Base-by-base conservation (phyloP, 2,113 vertebrate genomes). In the Barnardius zonarius region DNA sequence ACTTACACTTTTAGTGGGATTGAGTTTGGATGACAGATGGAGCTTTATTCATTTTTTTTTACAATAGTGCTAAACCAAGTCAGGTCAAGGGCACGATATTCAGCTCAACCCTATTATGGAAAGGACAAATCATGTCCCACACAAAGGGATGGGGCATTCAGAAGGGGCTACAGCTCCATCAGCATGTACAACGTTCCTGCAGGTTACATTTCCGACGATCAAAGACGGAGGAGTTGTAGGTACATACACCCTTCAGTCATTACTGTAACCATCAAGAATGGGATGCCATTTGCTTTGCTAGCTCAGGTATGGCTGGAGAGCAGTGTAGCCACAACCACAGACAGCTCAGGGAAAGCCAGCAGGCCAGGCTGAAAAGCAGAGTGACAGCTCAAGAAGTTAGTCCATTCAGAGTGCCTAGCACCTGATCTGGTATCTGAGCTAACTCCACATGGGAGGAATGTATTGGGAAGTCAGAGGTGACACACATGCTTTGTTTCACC, bases 141-240 rank as follows among this genome's bases (percentile, higher is more conserved):
- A 46, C 35, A 78, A 70, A 84, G 13, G 24, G 33, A 62, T 0
- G 48, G 41, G 30, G 9, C 59, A 33, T 48, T 79, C 83, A 67
- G 75, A 30, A 74, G 18, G 8, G 31, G 23, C 35, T 57, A 48
- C 31, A 76, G 39, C 13, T 86, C 67, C 23, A 19, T 35, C 31
- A 27, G 33, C 30, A 61, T 1, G 41, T 46, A 70, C 35, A 46
- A 57, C 0, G 0, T 33, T 57, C 51, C 61, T 63, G 63, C 33
- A 83, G 9, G 61, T 35, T 10, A 28, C 9, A 62, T n/a, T 70
- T 84, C 57, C 61, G 39, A 88, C 43, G 28, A 46, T 30, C 30
- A 66, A 67, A 88, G 48, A 83, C 69, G 43, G 75, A 37, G 11
- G 31, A 76, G 31, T 5, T 83, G 30, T 44, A 59, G 10, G 27